Evolutionary conservation across 2,113 vertebrate species (phyloP).

Genomic region (Nasalis larvatus): DNA sequence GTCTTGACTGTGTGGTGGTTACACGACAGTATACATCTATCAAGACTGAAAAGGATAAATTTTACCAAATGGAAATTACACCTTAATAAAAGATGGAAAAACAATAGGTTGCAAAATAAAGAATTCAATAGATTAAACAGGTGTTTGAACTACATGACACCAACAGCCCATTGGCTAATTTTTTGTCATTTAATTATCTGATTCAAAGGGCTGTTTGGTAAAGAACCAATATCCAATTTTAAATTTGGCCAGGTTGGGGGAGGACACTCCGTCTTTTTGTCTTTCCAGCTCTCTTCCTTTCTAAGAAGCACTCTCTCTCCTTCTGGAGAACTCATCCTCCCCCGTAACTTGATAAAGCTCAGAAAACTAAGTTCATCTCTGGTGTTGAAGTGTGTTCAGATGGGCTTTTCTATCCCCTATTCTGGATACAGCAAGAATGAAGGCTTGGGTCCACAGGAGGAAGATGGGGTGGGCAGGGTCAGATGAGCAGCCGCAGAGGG

Average conservation of each 20-base stretch:
- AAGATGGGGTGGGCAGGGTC: too few relatives aligned
- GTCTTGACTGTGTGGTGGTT: rapidly evolving
- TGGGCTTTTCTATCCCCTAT: background rate
- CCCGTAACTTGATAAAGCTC: background rate
- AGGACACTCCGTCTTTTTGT: rapidly evolving
- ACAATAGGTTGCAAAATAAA: rapidly evolving
- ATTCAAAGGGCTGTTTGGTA: background rate
- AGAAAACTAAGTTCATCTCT: background rate
- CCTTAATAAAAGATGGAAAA: rapidly evolving
- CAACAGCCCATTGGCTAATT: rapidly evolving
- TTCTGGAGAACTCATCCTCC: too few relatives aligned
- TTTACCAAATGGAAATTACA: rapidly evolving
- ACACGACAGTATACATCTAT: rapidly evolving
- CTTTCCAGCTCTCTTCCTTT: background rate
- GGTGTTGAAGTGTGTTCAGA: too few relatives aligned
- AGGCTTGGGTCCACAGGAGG: background rate
- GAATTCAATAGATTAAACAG: rapidly evolving
- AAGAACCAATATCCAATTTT: rapidly evolving
- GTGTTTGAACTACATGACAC: background rate
- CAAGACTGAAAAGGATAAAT: background rate
- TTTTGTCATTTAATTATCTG: background rate
- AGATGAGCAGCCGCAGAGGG: background rate
- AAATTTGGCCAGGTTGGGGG: background rate
- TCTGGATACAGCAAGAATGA: background rate
- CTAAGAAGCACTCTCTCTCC: too few relatives aligned